These are phyloP conservation scores for Macrotus californicus DNA, from an alignment of 2,113 vertebrate genomes.

Conservation along the genomic window DNA sequence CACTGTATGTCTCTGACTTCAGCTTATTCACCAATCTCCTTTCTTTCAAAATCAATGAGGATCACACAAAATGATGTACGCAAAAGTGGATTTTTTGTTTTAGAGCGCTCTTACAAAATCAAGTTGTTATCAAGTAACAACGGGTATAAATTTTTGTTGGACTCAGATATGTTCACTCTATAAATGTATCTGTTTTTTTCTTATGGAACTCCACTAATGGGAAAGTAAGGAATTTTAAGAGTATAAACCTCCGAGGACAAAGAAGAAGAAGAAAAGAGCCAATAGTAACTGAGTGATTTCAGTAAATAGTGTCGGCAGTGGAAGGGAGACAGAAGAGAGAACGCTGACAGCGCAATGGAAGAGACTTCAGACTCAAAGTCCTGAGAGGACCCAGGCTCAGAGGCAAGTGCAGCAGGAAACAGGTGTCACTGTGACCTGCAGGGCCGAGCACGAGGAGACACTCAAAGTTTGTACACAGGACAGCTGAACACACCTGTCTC, in stretches of 20 bases:
- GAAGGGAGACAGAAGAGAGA: not conserved
- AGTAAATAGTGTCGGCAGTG: not conserved
- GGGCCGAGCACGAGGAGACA: not conserved
- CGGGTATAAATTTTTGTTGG: not conserved
- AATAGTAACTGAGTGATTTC: not conserved
- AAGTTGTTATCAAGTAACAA: not conserved
- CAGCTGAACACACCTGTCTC: not conserved
- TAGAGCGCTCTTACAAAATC: not conserved
- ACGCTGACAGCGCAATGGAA: not conserved
- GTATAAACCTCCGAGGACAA: not conserved
- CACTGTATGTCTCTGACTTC: not conserved
- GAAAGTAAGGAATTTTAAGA: not conserved
- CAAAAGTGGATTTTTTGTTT: not conserved
- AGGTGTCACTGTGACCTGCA: not conserved
- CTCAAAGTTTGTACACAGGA: not conserved
- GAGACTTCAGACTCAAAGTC: not conserved
- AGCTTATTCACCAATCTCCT: not conserved
- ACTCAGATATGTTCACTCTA: not conserved
- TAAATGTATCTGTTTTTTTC: not conserved
- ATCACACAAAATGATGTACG: not conserved
- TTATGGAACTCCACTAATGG: not conserved
- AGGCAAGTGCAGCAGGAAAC: not conserved
- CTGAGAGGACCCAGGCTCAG: not conserved
- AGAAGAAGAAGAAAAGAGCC: not conserved
- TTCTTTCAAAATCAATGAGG: constrained; percentile 10